A percentile compares a stretch with the other conserved stretches of the same genome.
Evolutionary conservation across 2,888 invertebrate species (phyloP).

Genomic region (Blomia tropicalis): DNA sequence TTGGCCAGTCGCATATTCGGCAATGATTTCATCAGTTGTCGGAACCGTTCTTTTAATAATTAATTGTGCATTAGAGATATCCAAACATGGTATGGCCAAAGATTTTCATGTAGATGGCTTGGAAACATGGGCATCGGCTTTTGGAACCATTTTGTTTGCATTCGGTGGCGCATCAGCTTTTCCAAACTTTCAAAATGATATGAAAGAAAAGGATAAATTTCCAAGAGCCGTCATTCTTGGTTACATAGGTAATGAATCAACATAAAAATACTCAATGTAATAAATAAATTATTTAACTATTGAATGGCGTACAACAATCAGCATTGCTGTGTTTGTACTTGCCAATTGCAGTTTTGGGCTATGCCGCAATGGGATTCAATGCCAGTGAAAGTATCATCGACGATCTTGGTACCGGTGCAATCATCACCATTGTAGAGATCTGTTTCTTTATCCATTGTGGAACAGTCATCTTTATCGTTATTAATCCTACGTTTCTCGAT

Average conservation of each 20-base stretch:
- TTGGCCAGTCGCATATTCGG: conserved; percentile 55
- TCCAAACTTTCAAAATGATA: conserved; percentile 77
- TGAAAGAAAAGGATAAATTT: conserved; percentile 59
- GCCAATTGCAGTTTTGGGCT: conserved; percentile 50
- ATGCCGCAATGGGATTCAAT: conserved; percentile 47
- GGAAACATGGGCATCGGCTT: conserved; percentile 49
- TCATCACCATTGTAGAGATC: conserved; percentile 43
- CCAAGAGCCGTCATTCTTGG: conserved; percentile 53
- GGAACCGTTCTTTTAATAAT: conserved; percentile 49
- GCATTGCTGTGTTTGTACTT: conserved; percentile 36
- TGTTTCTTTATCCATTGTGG: conserved; percentile 50
- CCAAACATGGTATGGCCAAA: background rate
- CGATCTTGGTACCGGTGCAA: conserved; percentile 38
- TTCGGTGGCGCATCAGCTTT: conserved; percentile 58
- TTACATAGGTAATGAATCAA: conserved; percentile 43
- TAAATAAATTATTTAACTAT: background rate
- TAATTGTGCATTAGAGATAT: conserved; percentile 44
- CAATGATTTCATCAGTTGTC: conserved; percentile 46
- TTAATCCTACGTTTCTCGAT: conserved; percentile 58
- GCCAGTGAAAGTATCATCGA: conserved; percentile 38
- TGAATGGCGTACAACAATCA: background rate
- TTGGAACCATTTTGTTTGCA: conserved; percentile 53
- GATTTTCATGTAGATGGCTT: conserved; percentile 39
- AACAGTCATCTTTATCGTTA: conserved; percentile 50
- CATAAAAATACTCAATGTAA: background rate